Conservation (phyloP, 2,113 vertebrate genomes). For the Anguilla rostrata region DNA sequence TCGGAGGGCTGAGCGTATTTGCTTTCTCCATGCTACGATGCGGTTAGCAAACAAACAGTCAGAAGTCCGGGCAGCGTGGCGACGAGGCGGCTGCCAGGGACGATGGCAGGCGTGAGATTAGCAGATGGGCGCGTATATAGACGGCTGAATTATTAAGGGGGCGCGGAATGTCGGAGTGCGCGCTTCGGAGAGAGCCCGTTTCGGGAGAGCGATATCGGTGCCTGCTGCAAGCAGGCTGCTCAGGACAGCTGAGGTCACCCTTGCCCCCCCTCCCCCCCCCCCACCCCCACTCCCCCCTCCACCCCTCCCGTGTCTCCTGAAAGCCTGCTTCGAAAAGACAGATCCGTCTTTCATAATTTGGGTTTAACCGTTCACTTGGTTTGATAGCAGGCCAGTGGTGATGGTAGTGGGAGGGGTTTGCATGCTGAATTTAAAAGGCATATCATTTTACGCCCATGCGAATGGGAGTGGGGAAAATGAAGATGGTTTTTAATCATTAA, state of each 20-base stretch:
- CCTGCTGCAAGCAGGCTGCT: background rate
- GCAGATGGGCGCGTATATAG: slow-evolving; percentile 50
- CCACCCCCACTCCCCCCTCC: too few species aligned
- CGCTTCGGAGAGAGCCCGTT: slow-evolving; percentile 22
- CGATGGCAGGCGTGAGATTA: slow-evolving; percentile 41
- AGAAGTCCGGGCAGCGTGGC: slow-evolving; percentile 1
- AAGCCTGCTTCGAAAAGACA: background rate
- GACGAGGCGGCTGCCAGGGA: slow-evolving; percentile 31
- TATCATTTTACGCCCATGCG: background rate
- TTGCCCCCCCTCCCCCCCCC: background rate
- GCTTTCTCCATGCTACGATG: background rate
- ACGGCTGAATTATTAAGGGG: slow-evolving; percentile 51
- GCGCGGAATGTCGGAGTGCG: slow-evolving; percentile 19
- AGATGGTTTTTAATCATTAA: background rate
- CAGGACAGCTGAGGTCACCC: background rate
- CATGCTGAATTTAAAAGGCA: background rate
- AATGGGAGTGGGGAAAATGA: background rate
- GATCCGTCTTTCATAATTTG: background rate
- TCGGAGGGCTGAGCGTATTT: background rate
- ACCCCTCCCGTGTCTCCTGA: background rate
- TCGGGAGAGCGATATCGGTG: slow-evolving; percentile 1
- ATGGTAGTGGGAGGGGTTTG: background rate
- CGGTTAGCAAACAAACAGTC: background rate
- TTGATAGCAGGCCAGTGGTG: background rate
- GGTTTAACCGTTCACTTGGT: background rate